A percentile compares a stretch with the other conserved stretches of the same genome.
Evolutionary conservation across 1,140 invertebrate species (phyloP).

Genomic region (Sycophila sp.): DNA sequence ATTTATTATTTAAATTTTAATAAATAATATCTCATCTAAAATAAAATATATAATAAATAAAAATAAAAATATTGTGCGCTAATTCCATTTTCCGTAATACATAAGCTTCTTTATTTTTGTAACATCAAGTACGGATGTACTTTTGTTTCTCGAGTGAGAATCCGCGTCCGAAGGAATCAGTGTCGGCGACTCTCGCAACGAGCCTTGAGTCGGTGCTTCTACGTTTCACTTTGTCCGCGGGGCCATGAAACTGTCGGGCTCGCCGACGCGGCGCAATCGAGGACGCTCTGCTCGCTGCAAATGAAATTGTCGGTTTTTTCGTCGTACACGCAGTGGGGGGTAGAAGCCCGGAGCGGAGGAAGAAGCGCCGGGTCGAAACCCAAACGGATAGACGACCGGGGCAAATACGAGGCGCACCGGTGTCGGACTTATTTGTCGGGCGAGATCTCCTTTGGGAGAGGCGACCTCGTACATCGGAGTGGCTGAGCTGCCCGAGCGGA

Average conservation of each 20-base stretch:
- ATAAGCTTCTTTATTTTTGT: too few species aligned
- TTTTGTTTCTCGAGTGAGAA: too few species aligned
- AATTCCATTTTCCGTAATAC: too few species aligned
- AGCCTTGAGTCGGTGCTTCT: background rate
- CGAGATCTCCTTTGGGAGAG: background rate
- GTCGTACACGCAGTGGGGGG: too few species aligned
- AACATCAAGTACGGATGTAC: too few species aligned
- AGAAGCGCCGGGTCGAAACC: background rate
- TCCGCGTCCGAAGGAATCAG: background rate
- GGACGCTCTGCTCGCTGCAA: background rate
- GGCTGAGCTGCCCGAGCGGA: too few species aligned
- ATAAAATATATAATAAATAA: too few species aligned
- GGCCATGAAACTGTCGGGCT: background rate
- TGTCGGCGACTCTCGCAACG: background rate
- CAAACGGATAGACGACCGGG: conserved; percentile 3
- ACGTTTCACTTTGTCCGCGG: background rate
- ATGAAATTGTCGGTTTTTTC: conserved; percentile 23
- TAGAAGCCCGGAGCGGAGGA: background rate
- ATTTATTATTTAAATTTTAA: too few species aligned
- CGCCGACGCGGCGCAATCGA: background rate
- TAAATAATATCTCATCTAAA: too few species aligned
- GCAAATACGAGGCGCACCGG: conserved; percentile 7
- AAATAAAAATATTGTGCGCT: too few species aligned
- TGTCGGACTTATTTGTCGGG: background rate
- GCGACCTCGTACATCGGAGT: too few species aligned